These are phyloP conservation scores for Myotis pilosus DNA, from an alignment of 2,797 vertebrate genomes.

Conservation along the genomic window DNA sequence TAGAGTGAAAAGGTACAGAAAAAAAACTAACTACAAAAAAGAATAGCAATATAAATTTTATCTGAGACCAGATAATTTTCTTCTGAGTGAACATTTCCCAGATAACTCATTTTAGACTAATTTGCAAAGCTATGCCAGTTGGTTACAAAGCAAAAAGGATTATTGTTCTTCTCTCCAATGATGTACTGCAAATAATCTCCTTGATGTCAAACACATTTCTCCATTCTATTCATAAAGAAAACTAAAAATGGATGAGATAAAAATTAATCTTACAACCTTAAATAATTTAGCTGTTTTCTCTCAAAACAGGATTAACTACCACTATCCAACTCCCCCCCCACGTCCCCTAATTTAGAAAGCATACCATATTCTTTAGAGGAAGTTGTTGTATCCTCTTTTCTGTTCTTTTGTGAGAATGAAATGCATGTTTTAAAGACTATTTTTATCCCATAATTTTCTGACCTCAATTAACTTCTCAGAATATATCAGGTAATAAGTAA, in stretches of 20 bases:
- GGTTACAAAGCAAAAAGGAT: not conserved
- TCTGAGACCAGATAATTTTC: not conserved
- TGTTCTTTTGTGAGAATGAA: not conserved
- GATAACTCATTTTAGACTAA: conserved; percentile 30
- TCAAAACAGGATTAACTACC: not conserved
- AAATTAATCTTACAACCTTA: conserved; percentile 71
- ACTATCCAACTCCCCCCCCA: not conserved
- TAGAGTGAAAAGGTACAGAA: not conserved
- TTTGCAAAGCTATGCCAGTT: not conserved
- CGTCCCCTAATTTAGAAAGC: not conserved
- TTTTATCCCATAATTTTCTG: not conserved
- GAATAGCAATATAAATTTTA: no score
- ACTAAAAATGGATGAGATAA: conserved; percentile 77
- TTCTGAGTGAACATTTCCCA: not conserved
- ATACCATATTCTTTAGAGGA: not conserved
- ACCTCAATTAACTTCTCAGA: conserved; percentile 16
- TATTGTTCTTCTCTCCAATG: not conserved
- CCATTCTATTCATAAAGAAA: conserved; percentile 71
- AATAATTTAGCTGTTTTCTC: conserved; percentile 76
- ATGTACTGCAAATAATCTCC: conserved; percentile 81
- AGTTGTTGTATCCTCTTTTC: not conserved
- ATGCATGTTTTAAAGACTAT: not conserved
- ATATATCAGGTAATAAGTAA: not conserved
- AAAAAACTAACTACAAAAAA: no score
- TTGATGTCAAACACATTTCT: conserved; percentile 67